A percentile compares a stretch with the other conserved stretches of the same genome.
Evolutionary conservation across 37 sponge, comb jelly and placozoan genomes (phyloP).

Genomic region (Ianthella basta): DNA sequence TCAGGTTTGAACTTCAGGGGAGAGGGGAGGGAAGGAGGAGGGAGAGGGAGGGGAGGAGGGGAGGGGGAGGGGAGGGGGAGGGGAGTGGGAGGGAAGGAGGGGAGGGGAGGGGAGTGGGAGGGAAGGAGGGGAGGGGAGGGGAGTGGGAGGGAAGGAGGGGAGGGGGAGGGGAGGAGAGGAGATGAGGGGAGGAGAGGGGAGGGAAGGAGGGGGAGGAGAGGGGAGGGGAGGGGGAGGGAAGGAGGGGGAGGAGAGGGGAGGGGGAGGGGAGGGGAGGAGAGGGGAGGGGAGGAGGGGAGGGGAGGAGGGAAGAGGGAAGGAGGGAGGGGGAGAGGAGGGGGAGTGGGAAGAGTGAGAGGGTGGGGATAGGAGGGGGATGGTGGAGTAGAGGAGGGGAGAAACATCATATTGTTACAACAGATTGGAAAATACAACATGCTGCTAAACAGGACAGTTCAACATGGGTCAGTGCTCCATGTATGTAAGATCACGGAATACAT

Average conservation of each 20-base stretch:
- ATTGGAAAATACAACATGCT: no score
- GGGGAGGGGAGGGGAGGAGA: no score
- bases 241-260: neutral
- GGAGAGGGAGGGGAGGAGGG: neutral
- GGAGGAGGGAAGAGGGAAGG: no score
- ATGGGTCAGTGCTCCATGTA: no score
- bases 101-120: neutral
- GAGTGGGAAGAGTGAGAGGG: neutral
- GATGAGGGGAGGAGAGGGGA: neutral
- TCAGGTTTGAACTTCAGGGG: conserved; percentile 6
- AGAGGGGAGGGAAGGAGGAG: neutral
- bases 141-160: neutral
- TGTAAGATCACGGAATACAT: no score
- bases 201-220: neutral
- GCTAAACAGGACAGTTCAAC: no score
- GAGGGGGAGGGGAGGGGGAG: neutral
- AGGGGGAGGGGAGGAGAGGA: neutral
- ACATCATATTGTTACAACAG: no score
- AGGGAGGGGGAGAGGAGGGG: neutral
- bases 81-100: neutral
- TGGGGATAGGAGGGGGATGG: no score
- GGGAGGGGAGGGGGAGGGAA: neutral
- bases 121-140: neutral
- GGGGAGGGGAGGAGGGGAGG: no score
- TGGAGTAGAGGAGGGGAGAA: no score